These are phyloP conservation scores for Pao palembangensis DNA, from an alignment of 2,113 vertebrate genomes.

Conservation along the genomic window DNA sequence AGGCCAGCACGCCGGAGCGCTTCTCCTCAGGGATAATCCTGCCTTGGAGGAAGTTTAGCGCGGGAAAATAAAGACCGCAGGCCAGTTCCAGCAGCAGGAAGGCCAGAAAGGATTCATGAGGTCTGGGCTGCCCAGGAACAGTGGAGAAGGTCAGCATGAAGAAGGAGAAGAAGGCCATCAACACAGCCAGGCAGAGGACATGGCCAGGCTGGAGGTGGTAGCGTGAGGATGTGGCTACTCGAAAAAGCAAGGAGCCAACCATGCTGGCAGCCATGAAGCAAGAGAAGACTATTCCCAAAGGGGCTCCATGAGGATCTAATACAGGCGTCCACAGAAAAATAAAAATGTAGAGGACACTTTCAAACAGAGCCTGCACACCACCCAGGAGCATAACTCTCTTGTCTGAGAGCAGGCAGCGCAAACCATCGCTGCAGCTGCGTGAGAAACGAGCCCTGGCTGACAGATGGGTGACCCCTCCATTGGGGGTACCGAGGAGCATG, in stretches of 20 bases:
- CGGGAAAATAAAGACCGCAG: conserved; percentile 89
- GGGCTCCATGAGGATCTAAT: conserved; percentile 85
- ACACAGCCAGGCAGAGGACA: conserved; percentile 83
- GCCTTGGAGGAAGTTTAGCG: conserved; percentile 87
- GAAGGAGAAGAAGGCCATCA: conserved; percentile 88
- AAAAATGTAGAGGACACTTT: conserved; percentile 92
- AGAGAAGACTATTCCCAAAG: conserved; percentile 88
- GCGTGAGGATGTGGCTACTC: conserved; percentile 81
- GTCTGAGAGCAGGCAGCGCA: conserved; percentile 85
- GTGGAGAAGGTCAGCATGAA: conserved; percentile 93
- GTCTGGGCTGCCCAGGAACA: conserved; percentile 81
- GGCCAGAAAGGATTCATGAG: conserved; percentile 85
- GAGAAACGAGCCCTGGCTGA: conserved; percentile 69
- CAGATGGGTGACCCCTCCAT: conserved; percentile 28
- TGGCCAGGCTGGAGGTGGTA: conserved; percentile 87
- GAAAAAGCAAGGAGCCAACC: conserved; percentile 84
- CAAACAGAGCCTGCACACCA: conserved; percentile 88
- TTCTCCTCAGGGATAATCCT: conserved; percentile 87
- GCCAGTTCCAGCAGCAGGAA: conserved; percentile 89
- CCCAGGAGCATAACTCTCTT: conserved; percentile 85
- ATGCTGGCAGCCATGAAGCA: conserved; percentile 89
- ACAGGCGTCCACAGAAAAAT: conserved; percentile 95
- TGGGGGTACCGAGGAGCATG: conserved; percentile 34
- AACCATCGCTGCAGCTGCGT: conserved; percentile 79
- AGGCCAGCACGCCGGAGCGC: conserved; percentile 80